Conservation (phyloP, 2,113 vertebrate genomes). For the Gadus chalcogrammus region DNA sequence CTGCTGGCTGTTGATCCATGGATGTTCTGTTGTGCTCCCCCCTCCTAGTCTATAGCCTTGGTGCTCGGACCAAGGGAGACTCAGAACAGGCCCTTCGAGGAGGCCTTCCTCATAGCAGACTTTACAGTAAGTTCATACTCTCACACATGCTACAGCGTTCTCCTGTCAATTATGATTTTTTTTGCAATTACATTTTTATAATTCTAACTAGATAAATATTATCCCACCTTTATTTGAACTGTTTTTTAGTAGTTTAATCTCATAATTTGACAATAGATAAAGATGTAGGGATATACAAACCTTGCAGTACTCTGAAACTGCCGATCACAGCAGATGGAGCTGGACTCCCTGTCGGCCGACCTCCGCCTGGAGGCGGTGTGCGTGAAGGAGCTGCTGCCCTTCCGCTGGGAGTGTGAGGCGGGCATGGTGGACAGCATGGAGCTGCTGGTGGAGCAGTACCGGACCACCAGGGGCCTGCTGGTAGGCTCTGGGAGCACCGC, state of each 20-base stretch:
- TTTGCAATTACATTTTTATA: no score
- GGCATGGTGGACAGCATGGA: slow-evolving; percentile 86
- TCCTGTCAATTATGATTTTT: background rate
- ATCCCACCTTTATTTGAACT: no score
- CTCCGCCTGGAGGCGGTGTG: slow-evolving; percentile 74
- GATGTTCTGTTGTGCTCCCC: background rate
- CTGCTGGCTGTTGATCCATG: background rate
- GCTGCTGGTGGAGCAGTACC: slow-evolving; percentile 80
- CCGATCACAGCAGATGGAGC: slow-evolving; percentile 70
- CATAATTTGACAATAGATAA: background rate
- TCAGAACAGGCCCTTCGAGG: slow-evolving; percentile 72
- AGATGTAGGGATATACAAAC: background rate
- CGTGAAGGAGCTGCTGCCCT: slow-evolving; percentile 79
- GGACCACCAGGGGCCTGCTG: slow-evolving; percentile 76
- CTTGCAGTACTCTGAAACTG: no score
- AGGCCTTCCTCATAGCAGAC: slow-evolving; percentile 76
- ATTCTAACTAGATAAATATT: no score
- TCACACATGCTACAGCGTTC: background rate
- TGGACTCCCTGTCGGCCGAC: slow-evolving; percentile 80
- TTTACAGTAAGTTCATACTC: slow-evolving; percentile 72
- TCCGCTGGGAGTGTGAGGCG: slow-evolving; percentile 79
- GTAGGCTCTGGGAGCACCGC: slow-evolving; percentile 59
- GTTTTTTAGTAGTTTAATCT: no score
- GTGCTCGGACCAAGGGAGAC: slow-evolving; percentile 80
- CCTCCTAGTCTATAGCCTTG: slow-evolving; percentile 75